Evolutionary conservation across 2,797 vertebrate species (phyloP).

Genomic region (Menidia menidia): DNA sequence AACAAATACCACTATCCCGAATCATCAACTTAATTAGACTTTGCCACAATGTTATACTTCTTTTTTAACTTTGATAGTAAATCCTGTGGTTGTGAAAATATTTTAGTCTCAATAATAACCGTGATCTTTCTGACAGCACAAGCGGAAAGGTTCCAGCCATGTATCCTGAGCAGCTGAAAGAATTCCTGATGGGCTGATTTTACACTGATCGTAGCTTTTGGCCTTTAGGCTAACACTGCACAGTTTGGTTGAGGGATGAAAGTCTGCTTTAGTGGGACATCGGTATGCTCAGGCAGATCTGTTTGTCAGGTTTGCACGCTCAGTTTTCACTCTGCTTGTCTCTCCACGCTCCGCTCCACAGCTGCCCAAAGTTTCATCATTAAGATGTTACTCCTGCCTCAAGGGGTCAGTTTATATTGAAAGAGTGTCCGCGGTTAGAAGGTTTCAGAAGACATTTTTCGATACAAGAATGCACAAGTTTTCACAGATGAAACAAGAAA

Average conservation of each 20-base stretch:
- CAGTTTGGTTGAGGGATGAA: neutral
- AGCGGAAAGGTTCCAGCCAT: no score
- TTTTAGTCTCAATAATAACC: neutral
- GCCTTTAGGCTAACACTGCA: neutral
- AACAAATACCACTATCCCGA: neutral
- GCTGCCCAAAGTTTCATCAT: conserved; percentile 41
- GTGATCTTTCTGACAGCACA: neutral
- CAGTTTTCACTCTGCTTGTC: conserved; percentile 17
- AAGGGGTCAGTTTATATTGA: conserved; percentile 12
- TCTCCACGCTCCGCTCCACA: neutral
- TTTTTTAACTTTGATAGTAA: neutral
- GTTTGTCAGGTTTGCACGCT: conserved; percentile 40
- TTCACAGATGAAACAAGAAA: neutral
- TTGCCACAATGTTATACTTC: neutral
- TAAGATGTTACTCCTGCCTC: conserved; percentile 21
- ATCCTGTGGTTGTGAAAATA: neutral
- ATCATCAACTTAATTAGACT: neutral
- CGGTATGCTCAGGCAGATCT: conserved; percentile 42
- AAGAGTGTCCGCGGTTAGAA: neutral
- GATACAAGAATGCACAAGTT: neutral
- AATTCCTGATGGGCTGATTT: neutral
- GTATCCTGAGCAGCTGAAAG: no score
- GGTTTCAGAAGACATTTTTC: conserved; percentile 9
- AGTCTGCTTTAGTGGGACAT: conserved; percentile 18
- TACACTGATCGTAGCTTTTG: neutral